phyloP scores from a whole-genome alignment of 2,113 vertebrate genomes.

The Scomber japonicus region DNA sequence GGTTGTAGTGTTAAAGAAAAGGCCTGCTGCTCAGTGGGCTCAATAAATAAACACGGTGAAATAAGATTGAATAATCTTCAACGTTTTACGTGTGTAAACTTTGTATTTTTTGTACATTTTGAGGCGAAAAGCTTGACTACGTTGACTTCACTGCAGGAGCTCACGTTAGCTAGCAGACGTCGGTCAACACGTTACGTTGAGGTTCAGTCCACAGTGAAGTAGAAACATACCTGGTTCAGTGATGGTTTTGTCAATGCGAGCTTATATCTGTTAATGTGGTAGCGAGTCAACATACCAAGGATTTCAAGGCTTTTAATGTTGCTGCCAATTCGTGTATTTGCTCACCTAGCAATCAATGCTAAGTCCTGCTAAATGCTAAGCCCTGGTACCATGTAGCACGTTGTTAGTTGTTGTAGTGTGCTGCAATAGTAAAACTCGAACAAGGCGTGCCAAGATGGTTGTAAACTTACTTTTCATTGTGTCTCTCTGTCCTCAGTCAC shows the following conservation, averaged over 20 bases:
- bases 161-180: slow-evolving; percentile 15
- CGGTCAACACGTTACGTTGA: slow-evolving; percentile 19
- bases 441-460: neutral
- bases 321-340: neutral
- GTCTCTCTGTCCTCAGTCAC: slow-evolving; percentile 72
- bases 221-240: rapidly evolving
- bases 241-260: too few relatives aligned
- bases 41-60: rapidly evolving
- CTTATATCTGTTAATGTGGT: rapidly evolving
- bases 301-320: neutral
- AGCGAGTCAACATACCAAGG: neutral
- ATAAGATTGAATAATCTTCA: rapidly evolving
- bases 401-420: neutral
- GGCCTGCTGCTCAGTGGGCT: neutral
- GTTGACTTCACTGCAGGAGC: neutral
- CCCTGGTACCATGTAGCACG: neutral
- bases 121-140: neutral
- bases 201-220: neutral
- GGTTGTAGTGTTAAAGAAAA: neutral
- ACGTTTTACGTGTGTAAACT: rapidly evolving
- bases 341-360: neutral
- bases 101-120: rapidly evolving
- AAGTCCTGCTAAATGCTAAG: too few relatives aligned
- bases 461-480: neutral
- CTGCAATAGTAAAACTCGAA: neutral